phyloP scores from a whole-genome alignment of 1,140 invertebrate species.

The Drosophila mauritiana region DNA sequence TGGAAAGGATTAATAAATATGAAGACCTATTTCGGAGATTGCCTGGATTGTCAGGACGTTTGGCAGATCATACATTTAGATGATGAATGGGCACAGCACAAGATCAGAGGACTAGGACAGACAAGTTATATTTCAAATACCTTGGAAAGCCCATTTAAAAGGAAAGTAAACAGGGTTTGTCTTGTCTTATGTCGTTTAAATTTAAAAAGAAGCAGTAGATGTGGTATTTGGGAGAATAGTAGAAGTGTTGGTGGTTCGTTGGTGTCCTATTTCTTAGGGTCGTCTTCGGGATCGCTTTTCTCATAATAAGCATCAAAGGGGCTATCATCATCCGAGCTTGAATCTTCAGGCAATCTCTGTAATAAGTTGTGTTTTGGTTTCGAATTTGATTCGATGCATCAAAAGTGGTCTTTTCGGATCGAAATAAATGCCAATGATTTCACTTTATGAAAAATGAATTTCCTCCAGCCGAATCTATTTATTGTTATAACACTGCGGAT shows the following conservation, averaged over 20 bases:
- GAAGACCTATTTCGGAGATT: constrained; percentile 59
- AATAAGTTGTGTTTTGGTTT: constrained; percentile 64
- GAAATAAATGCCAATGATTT: constrained; percentile 49
- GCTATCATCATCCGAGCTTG: constrained; percentile 83
- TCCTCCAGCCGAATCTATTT: constrained; percentile 53
- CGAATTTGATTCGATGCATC: constrained; percentile 27
- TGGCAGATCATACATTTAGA: constrained; percentile 34
- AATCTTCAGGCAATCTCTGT: constrained; percentile 83
- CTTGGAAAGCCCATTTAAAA: constrained; percentile 38
- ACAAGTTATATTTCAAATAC: constrained; percentile 53
- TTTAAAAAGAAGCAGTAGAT: constrained; percentile 21
- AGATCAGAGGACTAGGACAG: constrained; percentile 29
- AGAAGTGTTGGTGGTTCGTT: constrained; percentile 26
- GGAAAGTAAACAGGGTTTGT: constrained; percentile 25
- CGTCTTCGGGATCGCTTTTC: constrained; percentile 77
- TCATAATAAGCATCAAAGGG: constrained; percentile 82
- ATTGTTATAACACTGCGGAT: constrained; percentile 9
- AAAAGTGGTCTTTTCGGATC: constrained; percentile 5
- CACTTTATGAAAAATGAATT: constrained; percentile 31
- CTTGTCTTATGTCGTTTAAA: constrained; percentile 25
- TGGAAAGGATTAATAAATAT: neutral
- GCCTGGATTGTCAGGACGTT: constrained; percentile 43
- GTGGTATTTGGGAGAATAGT: constrained; percentile 35
- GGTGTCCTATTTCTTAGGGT: constrained; percentile 66
- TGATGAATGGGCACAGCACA: constrained; percentile 18